Base-by-base conservation (phyloP, 2,888 invertebrate genomes). In the Hirtodrosophila confusa region DNA sequence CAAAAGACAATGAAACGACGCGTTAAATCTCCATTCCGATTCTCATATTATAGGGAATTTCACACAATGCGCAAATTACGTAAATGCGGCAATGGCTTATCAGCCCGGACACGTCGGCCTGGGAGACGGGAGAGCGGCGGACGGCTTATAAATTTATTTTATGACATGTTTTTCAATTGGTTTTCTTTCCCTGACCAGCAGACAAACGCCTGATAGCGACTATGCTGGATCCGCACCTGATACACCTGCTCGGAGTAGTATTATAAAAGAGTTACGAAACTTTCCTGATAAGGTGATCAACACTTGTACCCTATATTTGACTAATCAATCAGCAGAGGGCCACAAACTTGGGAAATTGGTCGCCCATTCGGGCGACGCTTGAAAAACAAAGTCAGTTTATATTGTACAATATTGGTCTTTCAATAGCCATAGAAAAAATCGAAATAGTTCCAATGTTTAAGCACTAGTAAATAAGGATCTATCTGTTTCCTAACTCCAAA, bases 61-160 rank as follows among this genome's bases (percentile, higher is more conserved):
- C 39, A 29, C 51, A 49, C 23, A 36, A 10, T 45, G 55, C 50
- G 54, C 40, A 44, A 56, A 69, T 73, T 75, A 73, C 72, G 72
- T 73, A 75, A 73, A 75, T 73, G 75, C 73, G 64, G 49, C 63
- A 74, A 50, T 23, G 31, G 53, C 63, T 74, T 74, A 72, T 72
- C 72, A 69, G 40, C 4, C 39, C 23, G 35, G 23, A 33, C 40
- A 57, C 31, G 24, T 39, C 31, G 31, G 8, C 3, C 9, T 9
- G 40, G 37, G 47, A n/a, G 17, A 31, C 31, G 36, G 33, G 10
- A 35, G 29, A 48, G 40, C 3, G 40, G 6, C 31, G 37, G 27
- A 23, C 5, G 44, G 11, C 64, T 80, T 80, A 84, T 84, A 80
- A 69, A 62, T 60, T 58, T 8, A 31, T 4, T 31, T 54, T 50